phyloP scores from a whole-genome alignment of 2,113 vertebrate species.

The Eonycteris spelaea region DNA sequence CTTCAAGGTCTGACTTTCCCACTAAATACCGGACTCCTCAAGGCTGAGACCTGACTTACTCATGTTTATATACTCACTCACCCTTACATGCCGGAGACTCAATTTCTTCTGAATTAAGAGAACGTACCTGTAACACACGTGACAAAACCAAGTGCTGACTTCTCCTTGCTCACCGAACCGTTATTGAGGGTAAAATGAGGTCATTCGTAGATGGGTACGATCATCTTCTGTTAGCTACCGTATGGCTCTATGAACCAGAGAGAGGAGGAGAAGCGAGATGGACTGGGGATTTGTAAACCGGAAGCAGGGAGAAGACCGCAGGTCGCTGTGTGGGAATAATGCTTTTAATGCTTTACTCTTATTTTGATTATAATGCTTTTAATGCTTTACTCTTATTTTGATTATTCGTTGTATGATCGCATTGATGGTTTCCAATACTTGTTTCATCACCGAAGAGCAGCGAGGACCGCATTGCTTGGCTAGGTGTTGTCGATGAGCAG shows the following conservation, averaged over 20 bases:
- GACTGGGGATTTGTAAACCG: neutral
- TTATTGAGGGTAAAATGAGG: neutral
- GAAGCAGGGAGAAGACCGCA: neutral
- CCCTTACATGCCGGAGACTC: neutral
- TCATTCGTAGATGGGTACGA: accelerated
- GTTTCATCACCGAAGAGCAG: neutral
- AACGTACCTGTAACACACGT: neutral
- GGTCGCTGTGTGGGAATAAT: neutral
- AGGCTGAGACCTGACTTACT: neutral
- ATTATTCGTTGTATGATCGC: neutral
- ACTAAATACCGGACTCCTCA: neutral
- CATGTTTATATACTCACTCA: neutral
- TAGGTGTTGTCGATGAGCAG: neutral
- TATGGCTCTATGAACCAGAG: neutral
- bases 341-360: neutral
- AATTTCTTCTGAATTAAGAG: neutral
- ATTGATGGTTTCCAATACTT: neutral
- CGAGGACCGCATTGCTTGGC: neutral
- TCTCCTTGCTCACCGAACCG: neutral
- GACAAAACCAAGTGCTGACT: neutral
- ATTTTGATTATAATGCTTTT: neutral
- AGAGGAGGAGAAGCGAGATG: neutral
- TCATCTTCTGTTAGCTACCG: neutral
- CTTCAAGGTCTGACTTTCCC: neutral
- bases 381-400: neutral